Conservation (phyloP, 2,888 invertebrate genomes). For the Acanthosepion esculentum region DNA sequence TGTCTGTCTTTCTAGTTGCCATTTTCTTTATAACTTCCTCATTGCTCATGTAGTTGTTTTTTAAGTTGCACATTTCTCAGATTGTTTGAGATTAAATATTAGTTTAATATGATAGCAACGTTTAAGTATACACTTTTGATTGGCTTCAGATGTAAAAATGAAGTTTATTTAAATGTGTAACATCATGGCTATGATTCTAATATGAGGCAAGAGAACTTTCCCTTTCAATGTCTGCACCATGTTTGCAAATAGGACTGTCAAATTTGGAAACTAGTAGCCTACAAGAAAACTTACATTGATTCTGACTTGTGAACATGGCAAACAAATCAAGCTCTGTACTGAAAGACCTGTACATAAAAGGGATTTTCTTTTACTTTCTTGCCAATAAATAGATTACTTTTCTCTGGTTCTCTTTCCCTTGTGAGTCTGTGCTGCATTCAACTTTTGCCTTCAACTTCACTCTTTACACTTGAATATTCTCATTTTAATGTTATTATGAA, state of each 20-base stretch:
- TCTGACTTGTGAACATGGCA: not conserved
- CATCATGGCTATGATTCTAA: not conserved
- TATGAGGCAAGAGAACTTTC: not conserved
- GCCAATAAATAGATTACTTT: not conserved
- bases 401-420: not conserved
- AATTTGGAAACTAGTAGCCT: not conserved
- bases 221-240: not conserved
- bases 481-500: not conserved
- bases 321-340: not conserved
- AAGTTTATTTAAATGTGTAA: not conserved
- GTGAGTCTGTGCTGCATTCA: not conserved
- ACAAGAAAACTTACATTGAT: conserved; percentile 14
- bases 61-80: too few species aligned
- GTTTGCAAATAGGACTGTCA: not conserved
- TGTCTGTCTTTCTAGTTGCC: too few species aligned
- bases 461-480: not conserved
- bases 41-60: too few species aligned
- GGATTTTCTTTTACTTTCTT: not conserved
- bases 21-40: too few species aligned
- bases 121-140: not conserved
- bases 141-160: not conserved
- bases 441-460: not conserved
- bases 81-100: not conserved
- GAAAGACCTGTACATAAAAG: conserved; percentile 20
- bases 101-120: not conserved